These are phyloP conservation scores for Bemisia tabaci DNA, from an alignment of 1,140 invertebrate species.

Conservation along the genomic window DNA sequence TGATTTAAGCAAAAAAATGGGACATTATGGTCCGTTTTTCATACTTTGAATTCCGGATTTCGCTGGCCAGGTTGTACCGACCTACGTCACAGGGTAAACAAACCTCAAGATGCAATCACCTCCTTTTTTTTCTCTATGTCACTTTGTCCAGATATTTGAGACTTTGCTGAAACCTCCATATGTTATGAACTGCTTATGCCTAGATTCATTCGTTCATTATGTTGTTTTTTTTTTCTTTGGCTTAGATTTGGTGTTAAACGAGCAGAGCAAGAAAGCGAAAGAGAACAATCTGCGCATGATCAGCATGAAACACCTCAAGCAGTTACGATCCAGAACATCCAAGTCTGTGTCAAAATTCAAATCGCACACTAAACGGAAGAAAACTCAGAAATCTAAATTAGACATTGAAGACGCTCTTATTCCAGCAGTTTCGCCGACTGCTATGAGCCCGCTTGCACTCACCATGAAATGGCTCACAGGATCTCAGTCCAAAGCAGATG, in stretches of 20 bases:
- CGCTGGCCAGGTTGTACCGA: too few species aligned
- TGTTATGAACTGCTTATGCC: too few species aligned
- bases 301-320: neutral
- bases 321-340: neutral
- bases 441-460: conserved; percentile 23
- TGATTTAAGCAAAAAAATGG: too few species aligned
- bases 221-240: too few species aligned
- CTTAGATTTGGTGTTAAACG: neutral
- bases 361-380: neutral
- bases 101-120: too few species aligned
- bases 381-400: neutral
- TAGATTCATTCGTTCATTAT: too few species aligned
- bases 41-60: too few species aligned
- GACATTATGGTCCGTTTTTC: too few species aligned
- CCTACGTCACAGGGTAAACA: too few species aligned
- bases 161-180: too few species aligned
- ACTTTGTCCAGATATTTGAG: too few species aligned
- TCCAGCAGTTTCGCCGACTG: neutral
- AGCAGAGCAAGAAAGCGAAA: neutral
- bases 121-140: too few species aligned
- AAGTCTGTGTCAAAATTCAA: neutral
- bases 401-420: neutral
- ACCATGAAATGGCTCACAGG: conserved; percentile 30
- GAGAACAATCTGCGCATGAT: neutral
- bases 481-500: conserved; percentile 5